Evolutionary conservation across 2,888 invertebrate genomes (phyloP).

Genomic region (Apamea anceps): DNA sequence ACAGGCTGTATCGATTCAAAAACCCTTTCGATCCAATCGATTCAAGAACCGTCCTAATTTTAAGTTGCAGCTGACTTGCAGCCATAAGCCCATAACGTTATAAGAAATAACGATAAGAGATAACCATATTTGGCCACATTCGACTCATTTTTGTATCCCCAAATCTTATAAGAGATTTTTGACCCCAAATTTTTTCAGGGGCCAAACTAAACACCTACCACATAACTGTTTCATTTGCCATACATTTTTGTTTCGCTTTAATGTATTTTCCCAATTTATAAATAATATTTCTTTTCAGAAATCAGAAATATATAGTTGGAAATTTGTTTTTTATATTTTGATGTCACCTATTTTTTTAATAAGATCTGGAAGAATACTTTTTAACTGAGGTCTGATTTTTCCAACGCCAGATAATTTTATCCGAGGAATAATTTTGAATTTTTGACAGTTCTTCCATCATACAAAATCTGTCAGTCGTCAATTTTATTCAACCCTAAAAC

Average conservation of each 20-base stretch:
- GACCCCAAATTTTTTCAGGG: neutral
- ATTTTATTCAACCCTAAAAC: neutral
- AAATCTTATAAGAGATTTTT: neutral
- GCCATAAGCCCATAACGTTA: no score
- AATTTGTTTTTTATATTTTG: neutral
- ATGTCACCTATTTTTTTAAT: neutral
- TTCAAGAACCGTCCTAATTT: neutral
- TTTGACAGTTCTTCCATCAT: no score
- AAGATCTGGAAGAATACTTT: neutral
- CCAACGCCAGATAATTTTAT: no score
- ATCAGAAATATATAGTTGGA: no score
- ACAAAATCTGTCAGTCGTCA: no score
- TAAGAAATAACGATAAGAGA: no score
- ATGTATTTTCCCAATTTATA: no score
- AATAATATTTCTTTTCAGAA: neutral
- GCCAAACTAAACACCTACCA: neutral
- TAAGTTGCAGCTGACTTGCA: neutral
- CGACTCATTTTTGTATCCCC: neutral
- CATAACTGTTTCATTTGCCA: neutral
- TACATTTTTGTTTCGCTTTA: neutral
- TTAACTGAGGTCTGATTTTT: no score
- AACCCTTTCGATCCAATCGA: constrained; percentile 1
- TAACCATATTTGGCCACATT: no score
- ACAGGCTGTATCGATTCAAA: neutral
- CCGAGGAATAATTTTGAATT: no score